Base-by-base conservation (phyloP, 1,140 invertebrate species). In the Tribolium castaneum region DNA sequence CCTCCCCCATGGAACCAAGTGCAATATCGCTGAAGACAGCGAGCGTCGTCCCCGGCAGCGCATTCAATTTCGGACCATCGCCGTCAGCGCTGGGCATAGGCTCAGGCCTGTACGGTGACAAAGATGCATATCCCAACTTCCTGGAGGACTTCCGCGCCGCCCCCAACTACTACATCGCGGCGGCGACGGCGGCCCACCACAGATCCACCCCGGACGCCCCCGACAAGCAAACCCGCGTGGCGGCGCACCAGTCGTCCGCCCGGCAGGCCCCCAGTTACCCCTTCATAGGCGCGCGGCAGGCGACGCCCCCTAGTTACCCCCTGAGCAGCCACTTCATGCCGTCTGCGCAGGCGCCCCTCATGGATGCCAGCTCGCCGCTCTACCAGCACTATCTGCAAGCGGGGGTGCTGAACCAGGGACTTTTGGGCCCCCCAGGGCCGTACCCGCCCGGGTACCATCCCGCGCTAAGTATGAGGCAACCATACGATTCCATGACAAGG, bases 331-430 rank as follows among this genome's bases (percentile, higher is more conserved):
- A 83, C 3, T 92, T 91, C 78, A 89, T 90, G 75, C 87, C 88
- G 25, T 81, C 74, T 52, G 84, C 81, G 81, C 86, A 84, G 73
- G 80, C 82, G 2, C 82, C 79, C 19, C 81, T 85, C 49, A 85
- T 90, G 78, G 91, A 91, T 80, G 85, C 89, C 10, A 89, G 89
- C 73, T 90, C 90, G 19, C 90, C 91, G 22, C 83, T 93, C 3
- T 94, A 94, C 83, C 92, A 93, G 81, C 92, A 93, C 81, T 93
- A 92, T 83, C 84, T 93, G 70, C 90, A 92, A 39, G 87, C 88
- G 50, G 88, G 90, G 85, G 87, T 91, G 79, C 83, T 91, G 35
- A 90, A 91, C 80, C 90, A 90, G 80, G 88, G 90, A 13, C 83
- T 91, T 62, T 82, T 91, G 70, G 85, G 82, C 86, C 84, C 88